Conservation (phyloP, 1,140 invertebrate species). For the Popillia japonica region DNA sequence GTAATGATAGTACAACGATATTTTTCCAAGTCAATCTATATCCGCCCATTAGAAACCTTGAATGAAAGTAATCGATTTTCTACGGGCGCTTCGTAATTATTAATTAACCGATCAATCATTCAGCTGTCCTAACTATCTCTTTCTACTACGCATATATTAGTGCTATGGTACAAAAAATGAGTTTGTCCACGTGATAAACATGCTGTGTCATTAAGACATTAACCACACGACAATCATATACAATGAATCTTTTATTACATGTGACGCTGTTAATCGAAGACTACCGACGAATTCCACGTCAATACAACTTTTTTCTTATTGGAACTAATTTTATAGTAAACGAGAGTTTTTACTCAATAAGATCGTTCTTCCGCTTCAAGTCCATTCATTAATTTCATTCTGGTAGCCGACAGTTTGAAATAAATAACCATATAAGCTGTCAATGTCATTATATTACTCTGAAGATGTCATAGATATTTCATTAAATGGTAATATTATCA, state of each 20-base stretch:
- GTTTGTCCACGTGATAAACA: constrained; percentile 19
- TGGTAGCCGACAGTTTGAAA: too few relatives aligned
- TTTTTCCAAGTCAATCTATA: not conserved
- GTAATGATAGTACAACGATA: too few relatives aligned
- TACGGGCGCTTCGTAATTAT: constrained; percentile 24
- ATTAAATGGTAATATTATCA: too few relatives aligned
- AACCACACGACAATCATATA: not conserved
- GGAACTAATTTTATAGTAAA: not conserved
- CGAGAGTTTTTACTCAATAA: not conserved
- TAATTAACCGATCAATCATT: constrained; percentile 35
- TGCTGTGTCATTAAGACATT: constrained; percentile 15
- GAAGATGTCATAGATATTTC: too few relatives aligned
- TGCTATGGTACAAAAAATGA: not conserved
- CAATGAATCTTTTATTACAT: constrained; percentile 28
- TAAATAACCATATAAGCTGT: too few relatives aligned
- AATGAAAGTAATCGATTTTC: constrained; percentile 29
- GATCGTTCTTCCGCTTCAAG: too few relatives aligned
- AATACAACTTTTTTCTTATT: not conserved
- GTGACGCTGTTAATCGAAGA: constrained; percentile 19
- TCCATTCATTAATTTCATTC: too few relatives aligned
- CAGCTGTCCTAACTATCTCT: not conserved
- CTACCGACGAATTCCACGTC: not conserved
- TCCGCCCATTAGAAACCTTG: constrained; percentile 3
- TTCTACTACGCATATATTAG: not conserved
- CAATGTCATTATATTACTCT: too few relatives aligned